Base-by-base conservation (phyloP, 1,140 invertebrate species). In the Meteorus sp. region DNA sequence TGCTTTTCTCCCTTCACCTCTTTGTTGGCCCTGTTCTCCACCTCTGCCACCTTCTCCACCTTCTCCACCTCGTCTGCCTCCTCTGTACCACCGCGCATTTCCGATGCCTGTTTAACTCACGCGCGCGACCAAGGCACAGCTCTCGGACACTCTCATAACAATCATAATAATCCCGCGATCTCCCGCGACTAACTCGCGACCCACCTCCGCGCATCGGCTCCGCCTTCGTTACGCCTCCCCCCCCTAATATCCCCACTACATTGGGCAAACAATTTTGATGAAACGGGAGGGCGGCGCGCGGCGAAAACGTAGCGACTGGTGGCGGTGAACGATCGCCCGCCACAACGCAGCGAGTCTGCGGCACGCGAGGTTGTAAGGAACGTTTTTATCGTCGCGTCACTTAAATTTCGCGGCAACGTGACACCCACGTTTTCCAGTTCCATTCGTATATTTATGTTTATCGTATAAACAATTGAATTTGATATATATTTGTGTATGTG, bases 301-400 rank as follows among this genome's bases (percentile, higher is more conserved):
- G 47, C 56, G 55, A 63, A 64, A 45, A 41, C 57, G 62, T 58
- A 60, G 23, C 50, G 57, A 55, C 65, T 61, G 65, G 65, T 63
- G 56, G 62, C 68, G 56, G n/a, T 68, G 62, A 69, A 62, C 62
- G 19, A 22, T 35, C 60, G 48, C 61, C 63, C 62, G 71, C 65
- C 78, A 79, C 75, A 77, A 80, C 77, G 78, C 78, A 80, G 78
- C 75, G 67, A 78, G 78, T 75, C 78, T 80, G 78, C 78, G 78
- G 67, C 73, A 72, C 74, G 78, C 70, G 72, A 78, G 72, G 69
- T 71, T n/a, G n/a, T n/a, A n/a, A n/a, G n/a, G n/a, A n/a, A n/a
- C n/a, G n/a, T n/a, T n/a, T n/a, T n/a, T n/a, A n/a, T n/a, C n/a
- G n/a, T n/a, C 76, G 57, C 58, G 57, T 59, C 64, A 67, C 50